Base-by-base conservation (phyloP, 2,888 invertebrate species). In the Caenorhabditis angaria region DNA sequence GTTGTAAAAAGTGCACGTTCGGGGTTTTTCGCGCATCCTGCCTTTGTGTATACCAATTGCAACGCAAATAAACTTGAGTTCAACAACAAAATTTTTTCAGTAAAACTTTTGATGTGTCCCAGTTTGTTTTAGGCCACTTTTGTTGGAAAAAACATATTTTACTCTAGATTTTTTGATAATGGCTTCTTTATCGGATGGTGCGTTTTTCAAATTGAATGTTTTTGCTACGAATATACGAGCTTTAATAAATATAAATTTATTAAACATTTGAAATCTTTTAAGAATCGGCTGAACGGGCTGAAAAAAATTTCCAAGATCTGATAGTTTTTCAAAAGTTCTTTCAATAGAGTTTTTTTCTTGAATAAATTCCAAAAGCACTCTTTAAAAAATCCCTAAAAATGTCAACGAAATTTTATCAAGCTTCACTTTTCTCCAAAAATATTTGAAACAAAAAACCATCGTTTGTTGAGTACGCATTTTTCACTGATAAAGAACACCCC, bases 51-150 rank as follows among this genome's bases (percentile, higher is more conserved):
- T 18, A 41, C 41, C 41, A 18, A 41, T 41, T 41, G 41, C 41
- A 41, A 41, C 41, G 41, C 41, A 41, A 41, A 41, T 41, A 41
- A 41, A 41, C 41, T 41, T 41, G 41, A 41, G 41, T 41, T 41
- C 41, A 41, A 41, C 41, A 41, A 41, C 41, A 41, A 41, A 41
- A 41, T 3, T 41, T 18, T 41, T 41, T 14, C 41, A 10, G 41
- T 41, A 14, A 41, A 18, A 41, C 18, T 41, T 41, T 5, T 32
- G 32, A 32, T 32, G 32, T 32, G 32, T 10, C 5, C 32, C 32
- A 32, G 32, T 32, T 41, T 41, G 41, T 41, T 41, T 41, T 41
- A 41, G 41, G n/a, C n/a, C n/a, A n/a, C n/a, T n/a, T n/a, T n/a
- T n/a, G n/a, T n/a, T n/a, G n/a, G n/a, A n/a, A n/a, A n/a, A n/a